Evolutionary conservation across 2,113 vertebrate genomes (phyloP).

Genomic region (Pachycephala philippinensis): DNA sequence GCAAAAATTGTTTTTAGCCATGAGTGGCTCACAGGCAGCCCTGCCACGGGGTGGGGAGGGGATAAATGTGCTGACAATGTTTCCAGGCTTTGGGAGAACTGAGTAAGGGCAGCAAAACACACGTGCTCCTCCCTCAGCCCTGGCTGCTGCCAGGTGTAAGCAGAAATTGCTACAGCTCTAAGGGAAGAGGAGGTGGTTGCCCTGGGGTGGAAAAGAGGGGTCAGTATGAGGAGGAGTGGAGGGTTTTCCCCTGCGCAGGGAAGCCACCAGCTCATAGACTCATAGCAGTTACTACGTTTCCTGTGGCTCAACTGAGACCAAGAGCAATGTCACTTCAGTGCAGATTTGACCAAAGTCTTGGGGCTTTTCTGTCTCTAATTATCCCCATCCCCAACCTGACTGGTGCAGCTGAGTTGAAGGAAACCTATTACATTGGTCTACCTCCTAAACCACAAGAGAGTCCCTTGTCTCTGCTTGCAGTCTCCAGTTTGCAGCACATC

Average conservation of each 20-base stretch:
- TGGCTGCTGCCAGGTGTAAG: not conserved
- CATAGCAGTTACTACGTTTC: not conserved
- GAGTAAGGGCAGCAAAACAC: not conserved
- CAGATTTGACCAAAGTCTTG: not conserved
- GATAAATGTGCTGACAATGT: not conserved
- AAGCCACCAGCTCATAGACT: not conserved
- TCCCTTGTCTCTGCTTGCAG: not conserved
- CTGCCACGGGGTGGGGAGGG: not conserved
- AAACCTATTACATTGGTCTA: not conserved
- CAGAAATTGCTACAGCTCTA: not conserved
- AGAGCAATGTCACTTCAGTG: not conserved
- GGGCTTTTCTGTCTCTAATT: not conserved
- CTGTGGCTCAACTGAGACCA: not conserved
- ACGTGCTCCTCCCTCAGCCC: accelerated
- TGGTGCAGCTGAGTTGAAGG: not conserved
- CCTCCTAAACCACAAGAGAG: not conserved
- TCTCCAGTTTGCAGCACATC: not conserved
- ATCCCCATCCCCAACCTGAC: not conserved
- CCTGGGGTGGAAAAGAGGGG: not conserved
- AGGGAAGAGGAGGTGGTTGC: not conserved
- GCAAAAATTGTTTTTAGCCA: not conserved
- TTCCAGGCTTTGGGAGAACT: not conserved
- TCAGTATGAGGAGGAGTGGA: not conserved
- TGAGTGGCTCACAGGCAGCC: not conserved
- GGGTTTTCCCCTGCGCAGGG: not conserved